Percentiles rank a stretch among this genome's conserved stretches.
Conservation (phyloP, 2,113 vertebrate genomes). For the Clarias gariepinus region DNA sequence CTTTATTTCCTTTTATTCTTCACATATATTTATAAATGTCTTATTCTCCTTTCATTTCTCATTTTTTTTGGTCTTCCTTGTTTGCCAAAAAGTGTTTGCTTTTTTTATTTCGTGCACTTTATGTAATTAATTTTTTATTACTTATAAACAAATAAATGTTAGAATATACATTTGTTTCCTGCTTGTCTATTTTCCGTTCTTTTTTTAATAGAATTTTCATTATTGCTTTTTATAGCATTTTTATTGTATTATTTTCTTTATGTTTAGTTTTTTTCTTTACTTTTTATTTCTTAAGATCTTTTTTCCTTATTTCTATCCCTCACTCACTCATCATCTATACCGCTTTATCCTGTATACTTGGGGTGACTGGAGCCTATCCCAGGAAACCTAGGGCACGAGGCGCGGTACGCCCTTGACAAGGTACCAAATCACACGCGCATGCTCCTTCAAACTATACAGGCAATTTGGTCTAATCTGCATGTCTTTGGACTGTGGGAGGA, state of each 20-base stretch:
- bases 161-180: neutral
- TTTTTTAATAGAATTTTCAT: neutral
- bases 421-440: too few relatives aligned
- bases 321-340: neutral
- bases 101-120: too few relatives aligned
- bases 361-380: too few relatives aligned
- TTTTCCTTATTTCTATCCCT: neutral
- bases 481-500: too few relatives aligned
- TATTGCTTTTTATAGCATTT: neutral
- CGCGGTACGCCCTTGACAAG: too few relatives aligned
- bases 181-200: neutral
- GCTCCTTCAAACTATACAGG: too few relatives aligned
- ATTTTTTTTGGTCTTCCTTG: neutral
- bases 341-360: too few relatives aligned
- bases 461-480: too few relatives aligned
- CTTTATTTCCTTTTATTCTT: neutral
- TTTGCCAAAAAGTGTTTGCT: neutral
- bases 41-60: neutral
- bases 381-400: too few relatives aligned
- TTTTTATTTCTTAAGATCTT: neutral
- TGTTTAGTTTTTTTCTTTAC: neutral
- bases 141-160: neutral
- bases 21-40: neutral
- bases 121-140: neutral
- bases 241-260: neutral